Conservation (phyloP, 2,888 invertebrate genomes). For the Diadegma fenestrale region DNA sequence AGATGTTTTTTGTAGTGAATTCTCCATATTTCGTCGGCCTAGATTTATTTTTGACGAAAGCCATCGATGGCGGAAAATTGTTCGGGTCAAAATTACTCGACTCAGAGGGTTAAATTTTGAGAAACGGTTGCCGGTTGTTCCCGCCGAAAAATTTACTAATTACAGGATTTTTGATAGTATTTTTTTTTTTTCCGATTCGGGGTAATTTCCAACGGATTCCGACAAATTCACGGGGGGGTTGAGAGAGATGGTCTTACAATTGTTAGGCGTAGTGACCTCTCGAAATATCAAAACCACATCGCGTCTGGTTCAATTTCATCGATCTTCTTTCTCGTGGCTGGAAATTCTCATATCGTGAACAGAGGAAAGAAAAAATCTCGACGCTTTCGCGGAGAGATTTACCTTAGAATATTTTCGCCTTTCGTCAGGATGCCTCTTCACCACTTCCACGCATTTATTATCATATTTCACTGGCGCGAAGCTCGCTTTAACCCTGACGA, state of each 20-base stretch:
- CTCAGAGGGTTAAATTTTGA: too few relatives aligned
- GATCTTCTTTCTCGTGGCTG: not conserved
- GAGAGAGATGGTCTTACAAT: not conserved
- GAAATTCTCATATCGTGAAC: not conserved
- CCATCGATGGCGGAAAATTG: too few relatives aligned
- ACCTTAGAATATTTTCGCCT: conserved; percentile 74
- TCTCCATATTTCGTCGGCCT: too few relatives aligned
- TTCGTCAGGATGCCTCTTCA: conserved; percentile 68
- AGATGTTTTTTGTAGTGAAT: too few relatives aligned
- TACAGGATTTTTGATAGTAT: not conserved
- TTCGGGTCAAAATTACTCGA: too few relatives aligned
- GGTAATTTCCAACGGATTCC: not conserved
- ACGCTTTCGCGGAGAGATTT: conserved; percentile 74
- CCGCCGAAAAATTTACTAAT: too few relatives aligned
- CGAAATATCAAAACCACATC: not conserved
- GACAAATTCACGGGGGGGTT: not conserved
- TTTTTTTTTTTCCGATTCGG: not conserved
- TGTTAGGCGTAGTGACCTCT: not conserved
- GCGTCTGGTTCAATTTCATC: not conserved
- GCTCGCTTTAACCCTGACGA: conserved; percentile 66
- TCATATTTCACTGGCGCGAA: conserved; percentile 78
- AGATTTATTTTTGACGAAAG: too few relatives aligned
- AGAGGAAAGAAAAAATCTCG: conserved; percentile 52
- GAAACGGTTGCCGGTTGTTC: too few relatives aligned
- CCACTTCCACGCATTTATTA: conserved; percentile 79